A percentile compares a stretch with the other conserved stretches of the same genome.
These are phyloP conservation scores for Lithosia quadra DNA, from an alignment of 2,888 invertebrate species.

Conservation along the genomic window DNA sequence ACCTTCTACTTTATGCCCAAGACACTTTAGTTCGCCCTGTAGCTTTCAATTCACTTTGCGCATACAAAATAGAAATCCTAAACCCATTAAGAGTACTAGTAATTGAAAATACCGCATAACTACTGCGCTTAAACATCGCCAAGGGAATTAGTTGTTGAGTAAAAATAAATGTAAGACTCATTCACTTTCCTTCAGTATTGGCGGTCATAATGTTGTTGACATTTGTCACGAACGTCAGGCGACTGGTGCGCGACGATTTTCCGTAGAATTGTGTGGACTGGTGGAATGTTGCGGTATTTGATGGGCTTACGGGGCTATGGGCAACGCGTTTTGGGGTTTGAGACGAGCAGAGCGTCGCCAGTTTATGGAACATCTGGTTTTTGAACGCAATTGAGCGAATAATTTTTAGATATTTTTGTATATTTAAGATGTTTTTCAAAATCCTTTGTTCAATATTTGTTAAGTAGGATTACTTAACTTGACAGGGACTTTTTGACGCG, in stretches of 20 bases:
- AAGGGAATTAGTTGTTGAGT: slow-evolving; percentile 11
- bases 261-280: slow-evolving; percentile 36
- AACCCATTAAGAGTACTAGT: slow-evolving; percentile 25
- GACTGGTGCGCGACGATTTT: slow-evolving; percentile 38
- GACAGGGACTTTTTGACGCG: not conserved
- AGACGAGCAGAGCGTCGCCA: slow-evolving; percentile 17
- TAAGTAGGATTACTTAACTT: not conserved
- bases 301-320: slow-evolving; percentile 31
- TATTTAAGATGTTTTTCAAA: not conserved
- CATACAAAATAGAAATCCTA: slow-evolving; percentile 32
- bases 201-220: slow-evolving; percentile 51
- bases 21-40: slow-evolving; percentile 31
- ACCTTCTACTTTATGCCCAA: slow-evolving; percentile 40
- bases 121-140: slow-evolving; percentile 7
- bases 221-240: slow-evolving; percentile 35
- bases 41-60: slow-evolving; percentile 33
- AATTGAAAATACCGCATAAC: slow-evolving; percentile 18
- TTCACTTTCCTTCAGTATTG: slow-evolving; percentile 49
- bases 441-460: not conserved
- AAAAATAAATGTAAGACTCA: slow-evolving; percentile 34
- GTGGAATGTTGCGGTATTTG: slow-evolving; percentile 51
- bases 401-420: not conserved
- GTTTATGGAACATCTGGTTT: slow-evolving; percentile 6
- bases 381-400: not conserved
- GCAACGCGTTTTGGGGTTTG: slow-evolving; percentile 31